A percentile compares a stretch with the other conserved stretches of the same genome.
phyloP scores from a whole-genome alignment of 2,888 invertebrate species.

The Synergus itoensis region DNA sequence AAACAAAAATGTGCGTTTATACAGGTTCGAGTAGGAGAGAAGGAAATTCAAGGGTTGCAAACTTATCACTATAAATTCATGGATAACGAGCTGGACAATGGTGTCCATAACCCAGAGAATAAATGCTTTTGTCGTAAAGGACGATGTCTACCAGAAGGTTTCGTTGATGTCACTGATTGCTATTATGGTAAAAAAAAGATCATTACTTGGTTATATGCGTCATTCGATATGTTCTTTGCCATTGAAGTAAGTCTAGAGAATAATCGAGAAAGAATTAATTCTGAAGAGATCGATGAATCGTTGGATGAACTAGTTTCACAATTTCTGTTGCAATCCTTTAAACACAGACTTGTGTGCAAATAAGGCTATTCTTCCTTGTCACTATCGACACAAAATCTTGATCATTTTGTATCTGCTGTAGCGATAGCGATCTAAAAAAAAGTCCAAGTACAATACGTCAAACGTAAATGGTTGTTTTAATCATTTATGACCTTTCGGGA shows the following conservation, averaged over 20 bases:
- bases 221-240: background rate
- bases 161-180: constrained; percentile 91
- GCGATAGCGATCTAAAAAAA: background rate
- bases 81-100: constrained; percentile 89
- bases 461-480: constrained; percentile 11
- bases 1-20: constrained; percentile 46
- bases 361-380: constrained; percentile 27
- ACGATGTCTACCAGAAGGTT: constrained; percentile 86
- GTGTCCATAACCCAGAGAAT: constrained; percentile 85
- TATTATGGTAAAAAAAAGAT: constrained; percentile 83
- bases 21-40: constrained; percentile 83
- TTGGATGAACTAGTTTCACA: constrained; percentile 23
- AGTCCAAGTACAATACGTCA: background rate
- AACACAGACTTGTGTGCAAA: constrained; percentile 12
- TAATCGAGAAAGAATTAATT: constrained; percentile 30
- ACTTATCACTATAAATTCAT: constrained; percentile 88
- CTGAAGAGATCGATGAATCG: constrained; percentile 15
- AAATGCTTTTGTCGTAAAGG: constrained; percentile 90
- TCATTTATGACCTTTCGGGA: background rate
- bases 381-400: background rate
- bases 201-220: constrained; percentile 7
- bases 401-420: background rate
- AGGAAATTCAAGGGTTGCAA: constrained; percentile 82
- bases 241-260: background rate
- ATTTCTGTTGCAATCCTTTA: constrained; percentile 4